Percentiles rank a stretch among this genome's conserved stretches.
Conservation (phyloP, 2,888 invertebrate species). For the Odontomyia ornata region DNA sequence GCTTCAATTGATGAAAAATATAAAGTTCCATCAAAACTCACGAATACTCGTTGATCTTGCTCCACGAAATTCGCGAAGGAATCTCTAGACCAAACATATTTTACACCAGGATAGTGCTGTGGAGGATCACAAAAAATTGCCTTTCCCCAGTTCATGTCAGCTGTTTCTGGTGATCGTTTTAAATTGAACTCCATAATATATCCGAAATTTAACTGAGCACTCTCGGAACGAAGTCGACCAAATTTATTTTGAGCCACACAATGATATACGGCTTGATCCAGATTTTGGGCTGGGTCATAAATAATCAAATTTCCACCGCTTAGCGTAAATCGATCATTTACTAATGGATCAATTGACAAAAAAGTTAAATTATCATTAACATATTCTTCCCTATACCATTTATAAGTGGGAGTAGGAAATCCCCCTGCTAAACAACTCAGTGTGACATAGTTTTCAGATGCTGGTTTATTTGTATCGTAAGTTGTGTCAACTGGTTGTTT, state of each 20-base stretch:
- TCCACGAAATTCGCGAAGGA: conserved; percentile 92
- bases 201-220: conserved; percentile 87
- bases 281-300: conserved; percentile 80
- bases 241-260: conserved; percentile 90
- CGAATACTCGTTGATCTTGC: conserved; percentile 91
- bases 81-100: conserved; percentile 91
- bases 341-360: conserved; percentile 79
- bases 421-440: conserved; percentile 85
- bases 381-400: conserved; percentile 90
- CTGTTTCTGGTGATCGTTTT: conserved; percentile 82
- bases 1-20: conserved; percentile 94
- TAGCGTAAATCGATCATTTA: conserved; percentile 79
- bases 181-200: conserved; percentile 90
- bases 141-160: conserved; percentile 94
- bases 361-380: conserved; percentile 79
- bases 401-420: conserved; percentile 87
- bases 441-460: conserved; percentile 76
- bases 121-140: conserved; percentile 93
- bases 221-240: conserved; percentile 89
- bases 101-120: conserved; percentile 87
- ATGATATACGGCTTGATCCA: conserved; percentile 88
- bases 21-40: conserved; percentile 91
- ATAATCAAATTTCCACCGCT: conserved; percentile 94
- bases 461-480: conserved; percentile 80
- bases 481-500: conserved; percentile 84